Conservation (phyloP, 2,888 invertebrate species). For the Melanchra persicariae region DNA sequence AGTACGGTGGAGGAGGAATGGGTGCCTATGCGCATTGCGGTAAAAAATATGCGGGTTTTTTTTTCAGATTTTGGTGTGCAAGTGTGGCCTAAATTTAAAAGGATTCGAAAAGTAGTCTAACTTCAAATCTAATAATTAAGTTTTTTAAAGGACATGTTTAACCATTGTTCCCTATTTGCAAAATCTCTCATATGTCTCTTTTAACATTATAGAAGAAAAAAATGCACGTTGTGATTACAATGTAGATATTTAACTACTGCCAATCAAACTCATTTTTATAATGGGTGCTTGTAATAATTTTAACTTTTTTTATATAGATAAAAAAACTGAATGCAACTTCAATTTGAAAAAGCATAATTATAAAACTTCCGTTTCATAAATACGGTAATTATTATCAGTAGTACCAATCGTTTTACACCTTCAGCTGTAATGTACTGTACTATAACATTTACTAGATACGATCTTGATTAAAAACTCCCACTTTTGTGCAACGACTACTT, state of each 20-base stretch:
- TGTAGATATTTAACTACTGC: too few species aligned
- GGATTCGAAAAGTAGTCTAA: accelerated
- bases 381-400: constrained; percentile 2
- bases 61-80: not conserved
- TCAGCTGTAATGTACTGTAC: not conserved
- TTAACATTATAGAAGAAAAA: too few species aligned
- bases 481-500: too few species aligned
- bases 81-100: not conserved
- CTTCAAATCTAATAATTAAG: too few species aligned
- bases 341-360: constrained; percentile 2
- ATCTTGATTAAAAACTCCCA: not conserved
- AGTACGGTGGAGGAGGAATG: not conserved
- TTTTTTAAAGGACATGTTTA: too few species aligned
- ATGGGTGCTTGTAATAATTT: not conserved
- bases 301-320: not conserved
- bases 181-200: too few species aligned
- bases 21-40: constrained; percentile 44
- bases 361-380: constrained; percentile 12
- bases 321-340: constrained; percentile 2
- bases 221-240: too few species aligned
- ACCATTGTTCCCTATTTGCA: not conserved
- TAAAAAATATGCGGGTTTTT: constrained; percentile 22
- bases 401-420: not conserved
- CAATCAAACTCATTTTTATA: not conserved
- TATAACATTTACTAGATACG: not conserved